Conservation (phyloP, 2,113 vertebrate genomes). For the Sinocyclocheilus grahami region DNA sequence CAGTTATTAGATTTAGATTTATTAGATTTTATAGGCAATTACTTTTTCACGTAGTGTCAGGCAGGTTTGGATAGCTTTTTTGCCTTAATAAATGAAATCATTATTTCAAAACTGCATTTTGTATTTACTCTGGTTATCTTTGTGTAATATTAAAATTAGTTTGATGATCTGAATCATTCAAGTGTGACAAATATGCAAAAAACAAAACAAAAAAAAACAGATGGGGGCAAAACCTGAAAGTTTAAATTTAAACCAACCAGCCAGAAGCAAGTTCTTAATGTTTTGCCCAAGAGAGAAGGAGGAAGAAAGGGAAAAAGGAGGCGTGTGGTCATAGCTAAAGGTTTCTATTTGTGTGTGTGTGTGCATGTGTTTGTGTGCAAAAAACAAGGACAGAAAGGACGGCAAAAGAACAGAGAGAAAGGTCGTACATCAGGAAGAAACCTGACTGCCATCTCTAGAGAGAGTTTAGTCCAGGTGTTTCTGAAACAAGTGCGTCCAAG, state of each 20-base stretch:
- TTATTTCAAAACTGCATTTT: too few relatives aligned
- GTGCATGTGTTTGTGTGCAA: not conserved
- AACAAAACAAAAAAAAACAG: too few relatives aligned
- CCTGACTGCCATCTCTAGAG: slow-evolving; percentile 12
- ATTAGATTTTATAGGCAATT: too few relatives aligned
- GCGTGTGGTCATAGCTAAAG: not conserved
- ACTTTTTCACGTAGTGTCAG: too few relatives aligned
- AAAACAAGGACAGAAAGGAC: not conserved
- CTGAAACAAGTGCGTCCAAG: slow-evolving; percentile 32
- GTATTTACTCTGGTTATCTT: too few relatives aligned
- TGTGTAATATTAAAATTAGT: too few relatives aligned
- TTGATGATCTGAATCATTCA: too few relatives aligned
- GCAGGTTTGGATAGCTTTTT: too few relatives aligned
- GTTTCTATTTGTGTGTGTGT: not conserved
- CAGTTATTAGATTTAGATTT: too few relatives aligned
- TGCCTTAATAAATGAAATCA: too few relatives aligned
- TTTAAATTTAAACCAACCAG: not conserved
- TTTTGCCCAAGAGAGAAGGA: not conserved
- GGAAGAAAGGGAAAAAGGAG: not conserved
- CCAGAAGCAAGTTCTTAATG: not conserved
- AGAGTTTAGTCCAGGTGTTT: slow-evolving; percentile 39
- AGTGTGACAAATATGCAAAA: too few relatives aligned
- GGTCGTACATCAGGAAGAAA: slow-evolving; percentile 6
- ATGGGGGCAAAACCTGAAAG: too few relatives aligned
- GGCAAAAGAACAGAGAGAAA: not conserved